Conservation (phyloP, 2,113 vertebrate genomes). For the Bombycilla garrulus region DNA sequence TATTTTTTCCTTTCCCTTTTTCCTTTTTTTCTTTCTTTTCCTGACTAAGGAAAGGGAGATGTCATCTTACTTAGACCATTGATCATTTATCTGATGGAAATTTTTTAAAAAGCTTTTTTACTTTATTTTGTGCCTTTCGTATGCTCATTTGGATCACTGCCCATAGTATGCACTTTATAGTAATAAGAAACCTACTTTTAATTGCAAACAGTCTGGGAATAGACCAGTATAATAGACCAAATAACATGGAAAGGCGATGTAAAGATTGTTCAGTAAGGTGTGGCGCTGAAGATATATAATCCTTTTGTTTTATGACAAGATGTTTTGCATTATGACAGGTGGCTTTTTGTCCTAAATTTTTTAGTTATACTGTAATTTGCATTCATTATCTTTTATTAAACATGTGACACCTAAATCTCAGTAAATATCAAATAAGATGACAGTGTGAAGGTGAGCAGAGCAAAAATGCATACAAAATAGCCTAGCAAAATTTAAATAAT, state of each 20-base stretch:
- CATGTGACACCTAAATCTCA: background rate
- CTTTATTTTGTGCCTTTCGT: background rate
- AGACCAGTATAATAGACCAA: background rate
- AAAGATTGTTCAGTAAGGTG: background rate
- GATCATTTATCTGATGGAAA: background rate
- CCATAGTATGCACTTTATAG: background rate
- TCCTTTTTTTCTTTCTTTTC: fast-evolving
- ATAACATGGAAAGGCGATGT: background rate
- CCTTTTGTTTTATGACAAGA: background rate
- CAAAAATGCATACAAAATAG: background rate
- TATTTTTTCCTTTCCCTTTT: fast-evolving
- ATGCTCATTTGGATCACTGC: background rate
- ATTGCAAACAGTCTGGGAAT: background rate
- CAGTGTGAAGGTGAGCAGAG: background rate
- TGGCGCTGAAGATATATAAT: background rate
- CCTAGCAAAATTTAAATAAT: background rate
- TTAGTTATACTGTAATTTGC: background rate
- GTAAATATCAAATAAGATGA: background rate
- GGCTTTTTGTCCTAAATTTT: background rate
- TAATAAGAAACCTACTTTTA: background rate
- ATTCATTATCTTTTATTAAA: background rate
- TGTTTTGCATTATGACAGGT: background rate
- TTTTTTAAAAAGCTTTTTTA: background rate
- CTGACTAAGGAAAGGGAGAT: background rate
- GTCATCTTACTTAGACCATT: background rate